Evolutionary conservation across 2,113 vertebrate genomes (phyloP).

Genomic region (Alosa alosa): DNA sequence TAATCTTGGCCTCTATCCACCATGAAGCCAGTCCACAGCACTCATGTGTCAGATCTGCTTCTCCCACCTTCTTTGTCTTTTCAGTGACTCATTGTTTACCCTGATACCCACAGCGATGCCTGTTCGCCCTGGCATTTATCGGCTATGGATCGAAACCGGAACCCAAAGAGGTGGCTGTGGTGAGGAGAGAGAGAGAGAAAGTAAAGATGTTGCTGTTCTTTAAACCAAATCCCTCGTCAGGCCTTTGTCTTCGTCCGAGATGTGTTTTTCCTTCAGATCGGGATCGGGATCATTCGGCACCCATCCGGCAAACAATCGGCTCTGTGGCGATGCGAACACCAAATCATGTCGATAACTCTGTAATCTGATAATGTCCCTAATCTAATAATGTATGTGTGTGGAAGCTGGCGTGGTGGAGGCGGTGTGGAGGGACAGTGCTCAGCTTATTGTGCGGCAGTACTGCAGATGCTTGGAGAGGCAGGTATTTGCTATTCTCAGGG

Average conservation of each 20-base stretch:
- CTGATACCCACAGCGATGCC: neutral
- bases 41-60: neutral
- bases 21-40: neutral
- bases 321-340: neutral
- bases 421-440: neutral
- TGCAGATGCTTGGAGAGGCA: constrained; percentile 37
- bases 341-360: neutral
- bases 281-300: neutral
- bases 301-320: neutral
- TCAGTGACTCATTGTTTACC: neutral
- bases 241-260: neutral
- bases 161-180: neutral
- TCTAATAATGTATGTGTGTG: neutral
- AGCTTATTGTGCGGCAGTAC: constrained; percentile 34
- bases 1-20: neutral
- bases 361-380: constrained; percentile 1
- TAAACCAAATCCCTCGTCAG: neutral
- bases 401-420: neutral
- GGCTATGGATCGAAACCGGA: neutral
- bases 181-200: neutral
- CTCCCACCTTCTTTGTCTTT: neutral
- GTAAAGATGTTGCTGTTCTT: neutral
- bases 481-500: constrained; percentile 53
- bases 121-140: neutral
- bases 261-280: neutral